Percentiles rank a stretch among this genome's conserved stretches.
Evolutionary conservation across 2,113 vertebrate species (phyloP).

Genomic region (Diadophis punctatus): DNA sequence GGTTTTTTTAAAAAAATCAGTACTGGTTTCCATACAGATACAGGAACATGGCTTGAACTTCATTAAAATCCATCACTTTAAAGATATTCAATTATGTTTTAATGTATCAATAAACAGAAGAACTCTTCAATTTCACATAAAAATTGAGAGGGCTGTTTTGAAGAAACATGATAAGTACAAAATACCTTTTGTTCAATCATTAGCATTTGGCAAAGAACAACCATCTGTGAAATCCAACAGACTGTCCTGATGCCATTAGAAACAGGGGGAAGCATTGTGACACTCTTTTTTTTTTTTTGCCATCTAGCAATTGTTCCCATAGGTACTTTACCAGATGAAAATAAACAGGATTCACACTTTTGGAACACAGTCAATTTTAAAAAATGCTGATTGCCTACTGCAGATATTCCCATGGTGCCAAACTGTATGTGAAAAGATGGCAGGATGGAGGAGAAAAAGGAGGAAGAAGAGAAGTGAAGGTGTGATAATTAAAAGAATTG

Average conservation of each 20-base stretch:
- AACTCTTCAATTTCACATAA: not conserved
- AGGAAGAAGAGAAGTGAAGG: constrained; percentile 59
- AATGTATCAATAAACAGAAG: not conserved
- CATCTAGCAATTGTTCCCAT: constrained; percentile 3
- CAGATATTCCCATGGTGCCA: constrained; percentile 62
- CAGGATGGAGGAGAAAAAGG: constrained; percentile 16
- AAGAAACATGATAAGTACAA: not conserved
- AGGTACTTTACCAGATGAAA: constrained; percentile 33
- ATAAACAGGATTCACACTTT: constrained; percentile 51
- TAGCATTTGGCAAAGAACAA: constrained; percentile 28
- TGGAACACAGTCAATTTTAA: constrained; percentile 65
- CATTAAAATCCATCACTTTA: not conserved
- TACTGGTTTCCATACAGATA: not conserved
- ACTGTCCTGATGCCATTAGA: not conserved
- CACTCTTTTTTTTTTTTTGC: constrained; percentile 17
- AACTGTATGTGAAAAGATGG: constrained; percentile 60
- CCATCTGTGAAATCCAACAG: not conserved
- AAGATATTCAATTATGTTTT: not conserved
- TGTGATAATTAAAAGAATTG: constrained; percentile 75
- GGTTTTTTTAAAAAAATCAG: not conserved
- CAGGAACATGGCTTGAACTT: not conserved
- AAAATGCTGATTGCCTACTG: constrained; percentile 62
- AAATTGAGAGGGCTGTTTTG: not conserved
- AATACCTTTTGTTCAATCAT: not conserved
- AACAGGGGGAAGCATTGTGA: not conserved